These are phyloP conservation scores for Tenthredo distinguenda DNA, from an alignment of 2,888 invertebrate species.

Conservation along the genomic window DNA sequence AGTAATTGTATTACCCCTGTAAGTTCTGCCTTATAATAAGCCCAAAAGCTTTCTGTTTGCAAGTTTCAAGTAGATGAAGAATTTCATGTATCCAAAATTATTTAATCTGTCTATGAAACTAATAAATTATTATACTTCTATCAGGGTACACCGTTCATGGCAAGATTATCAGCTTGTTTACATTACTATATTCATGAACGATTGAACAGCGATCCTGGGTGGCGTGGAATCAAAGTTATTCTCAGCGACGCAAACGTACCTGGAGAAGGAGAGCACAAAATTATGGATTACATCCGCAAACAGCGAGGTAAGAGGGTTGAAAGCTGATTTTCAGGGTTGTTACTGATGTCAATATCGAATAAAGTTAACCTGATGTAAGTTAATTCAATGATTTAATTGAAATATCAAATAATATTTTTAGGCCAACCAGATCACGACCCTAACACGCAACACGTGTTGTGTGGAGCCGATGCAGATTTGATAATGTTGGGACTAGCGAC, in stretches of 20 bases:
- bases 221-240: constrained; percentile 96
- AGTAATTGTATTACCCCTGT: constrained; percentile 99
- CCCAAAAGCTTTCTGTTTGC: background rate
- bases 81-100: background rate
- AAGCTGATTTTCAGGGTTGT: constrained; percentile 4
- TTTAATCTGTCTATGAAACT: constrained; percentile 31
- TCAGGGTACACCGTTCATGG: constrained; percentile 98
- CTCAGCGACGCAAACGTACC: constrained; percentile 99
- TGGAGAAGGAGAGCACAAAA: constrained; percentile 99
- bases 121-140: constrained; percentile 52
- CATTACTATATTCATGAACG: constrained; percentile 94
- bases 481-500: constrained; percentile 99
- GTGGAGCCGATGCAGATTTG: constrained; percentile 99
- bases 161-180: constrained; percentile 90
- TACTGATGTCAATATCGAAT: background rate
- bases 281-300: constrained; percentile 99
- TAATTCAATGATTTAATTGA: constrained; percentile 25
- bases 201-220: constrained; percentile 96
- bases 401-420: constrained; percentile 68
- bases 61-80: background rate
- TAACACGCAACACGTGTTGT: constrained; percentile 97
- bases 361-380: background rate
- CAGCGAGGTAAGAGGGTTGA: constrained; percentile 86
- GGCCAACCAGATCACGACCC: constrained; percentile 97
- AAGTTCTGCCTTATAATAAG: constrained; percentile 60